Evolutionary conservation across 2,797 vertebrate species (phyloP), one percentile per base, ranked within the genome.

Genomic region (Notolepis coatsorum): DNA sequence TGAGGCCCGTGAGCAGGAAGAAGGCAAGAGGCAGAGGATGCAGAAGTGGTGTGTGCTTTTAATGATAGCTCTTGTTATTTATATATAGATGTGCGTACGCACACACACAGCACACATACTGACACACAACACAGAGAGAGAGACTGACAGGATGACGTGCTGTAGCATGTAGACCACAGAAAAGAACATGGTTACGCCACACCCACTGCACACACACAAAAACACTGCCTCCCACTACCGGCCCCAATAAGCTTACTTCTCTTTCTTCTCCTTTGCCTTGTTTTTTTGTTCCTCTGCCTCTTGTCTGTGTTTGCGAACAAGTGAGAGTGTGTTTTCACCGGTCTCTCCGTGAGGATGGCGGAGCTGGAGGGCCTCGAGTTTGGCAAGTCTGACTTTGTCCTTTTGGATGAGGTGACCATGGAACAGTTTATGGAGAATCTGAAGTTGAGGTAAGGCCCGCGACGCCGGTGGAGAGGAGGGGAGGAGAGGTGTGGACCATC

Each of bases 401-500:
- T 98, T 3, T 84, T 98, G 89, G 96, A 98, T 3, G 93, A 95
- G 57, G 94, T 98, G 80, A 96, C 91, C 33, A 97, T 97, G 94
- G 95, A 96, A 65, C 94, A 96, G 79, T 97, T 98, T 69, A 92
- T 97, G 93, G 93, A 92, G 33, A 98, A 98, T 72, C 86, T 98
- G 61, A 96, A 93, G 80, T 65, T 95, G 75, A 95, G 96, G 96
- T 98, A 90, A 86, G 83, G 35, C 7, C 0, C 5, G 65, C 53
- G 12, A 21, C 2, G 17, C 50, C 49, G 54, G 65, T 6, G 21
- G 64, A 65, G 45, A 27, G 24, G 43, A 59, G 45, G 53, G 65
- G 58, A 56, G 59, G 62, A 53, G 28, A 17, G 30, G 12, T n/a
- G n/a, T n/a, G n/a, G n/a, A n/a, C n/a, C n/a, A n/a, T n/a, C n/a